Evolutionary conservation across 2,113 vertebrate genomes (phyloP), one percentile per base, ranked within the genome.

Genomic region (Otolemur garnettii): DNA sequence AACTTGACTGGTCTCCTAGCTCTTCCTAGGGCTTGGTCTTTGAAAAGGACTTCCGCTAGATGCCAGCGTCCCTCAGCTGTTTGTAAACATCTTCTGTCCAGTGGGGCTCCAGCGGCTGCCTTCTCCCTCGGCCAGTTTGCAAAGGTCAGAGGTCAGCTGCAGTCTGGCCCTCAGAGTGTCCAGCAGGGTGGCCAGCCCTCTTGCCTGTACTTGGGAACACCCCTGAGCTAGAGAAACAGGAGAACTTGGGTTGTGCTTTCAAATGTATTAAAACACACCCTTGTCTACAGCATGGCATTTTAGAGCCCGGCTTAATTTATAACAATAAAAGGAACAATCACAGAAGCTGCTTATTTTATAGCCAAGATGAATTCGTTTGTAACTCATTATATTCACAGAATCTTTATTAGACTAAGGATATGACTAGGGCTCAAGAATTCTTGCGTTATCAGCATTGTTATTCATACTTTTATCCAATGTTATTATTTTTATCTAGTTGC

Each of bases 401-500:
- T 33, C 85, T 94, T 94, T 86, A 91, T 93, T 95, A 95, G 85
- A 93, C 86, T 21, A 75, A 91, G 74, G 62, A 4, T 77, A 30
- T 94, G 81, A 86, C 60, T 24, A 35, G 59, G 89, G 87, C 62
- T 96, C 11, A 7, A 82, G 83, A 74, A 66, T 95, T 85, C 93
- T 69, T 50, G 82, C 81, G 45, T 95, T 89, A 86, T 87, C 38
- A 33, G 85, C 82, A 45, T 75, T 59, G 62, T 91, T 96, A 94
- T 96, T 93, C 84, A 78, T 84, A 93, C 71, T 24, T 91, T 79
- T 91, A 92, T 75, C 94, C 79, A 28, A 14, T 62, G 38, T 88
- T 95, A 91, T 87, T 88, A 79, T 95, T 97, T 88, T 87, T 91
- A 96, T 87, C n/a, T 64, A 69, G 79, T 74, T 86, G 45, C 71